phyloP scores from a whole-genome alignment of 2,113 vertebrate species.

The Synodontis membranacea region DNA sequence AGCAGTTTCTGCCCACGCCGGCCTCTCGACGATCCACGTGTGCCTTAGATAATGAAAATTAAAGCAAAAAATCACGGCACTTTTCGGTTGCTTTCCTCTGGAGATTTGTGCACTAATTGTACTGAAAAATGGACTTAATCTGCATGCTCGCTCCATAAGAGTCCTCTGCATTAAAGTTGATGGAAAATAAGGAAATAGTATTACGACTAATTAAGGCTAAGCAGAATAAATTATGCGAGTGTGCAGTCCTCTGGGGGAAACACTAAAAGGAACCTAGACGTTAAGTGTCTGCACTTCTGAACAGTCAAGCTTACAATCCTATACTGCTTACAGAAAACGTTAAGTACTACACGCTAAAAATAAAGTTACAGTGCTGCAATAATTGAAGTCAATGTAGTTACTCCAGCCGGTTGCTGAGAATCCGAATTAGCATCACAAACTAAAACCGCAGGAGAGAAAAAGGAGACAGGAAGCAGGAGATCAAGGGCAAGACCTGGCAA shows the following conservation, averaged over 20 bases:
- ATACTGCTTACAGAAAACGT: neutral
- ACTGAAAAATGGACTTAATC: constrained; percentile 56
- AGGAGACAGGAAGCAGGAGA: neutral
- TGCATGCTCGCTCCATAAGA: constrained; percentile 55
- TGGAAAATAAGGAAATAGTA: constrained; percentile 65
- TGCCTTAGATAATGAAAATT: constrained; percentile 56
- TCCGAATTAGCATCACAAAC: neutral
- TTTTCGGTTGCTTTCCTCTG: constrained; percentile 52
- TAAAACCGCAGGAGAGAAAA: neutral
- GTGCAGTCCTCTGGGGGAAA: constrained; percentile 62
- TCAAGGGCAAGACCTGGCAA: constrained; percentile 17
- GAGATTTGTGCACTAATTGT: constrained; percentile 59
- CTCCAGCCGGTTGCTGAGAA: neutral
- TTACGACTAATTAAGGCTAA: constrained; percentile 69
- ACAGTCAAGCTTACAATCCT: neutral
- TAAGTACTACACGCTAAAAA: neutral
- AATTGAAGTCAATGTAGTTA: constrained; percentile 4
- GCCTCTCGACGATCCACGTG: constrained; percentile 63
- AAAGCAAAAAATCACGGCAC: constrained; percentile 48
- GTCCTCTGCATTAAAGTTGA: constrained; percentile 52
- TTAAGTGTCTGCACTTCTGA: constrained; percentile 4
- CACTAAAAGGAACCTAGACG: constrained; percentile 40
- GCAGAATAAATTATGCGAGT: constrained; percentile 61
- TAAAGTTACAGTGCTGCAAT: neutral
- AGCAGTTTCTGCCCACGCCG: constrained; percentile 58